Percentiles rank a stretch among this genome's conserved stretches.
phyloP scores from a whole-genome alignment of 2,888 invertebrate species.

The Rhagonycha lutea region DNA sequence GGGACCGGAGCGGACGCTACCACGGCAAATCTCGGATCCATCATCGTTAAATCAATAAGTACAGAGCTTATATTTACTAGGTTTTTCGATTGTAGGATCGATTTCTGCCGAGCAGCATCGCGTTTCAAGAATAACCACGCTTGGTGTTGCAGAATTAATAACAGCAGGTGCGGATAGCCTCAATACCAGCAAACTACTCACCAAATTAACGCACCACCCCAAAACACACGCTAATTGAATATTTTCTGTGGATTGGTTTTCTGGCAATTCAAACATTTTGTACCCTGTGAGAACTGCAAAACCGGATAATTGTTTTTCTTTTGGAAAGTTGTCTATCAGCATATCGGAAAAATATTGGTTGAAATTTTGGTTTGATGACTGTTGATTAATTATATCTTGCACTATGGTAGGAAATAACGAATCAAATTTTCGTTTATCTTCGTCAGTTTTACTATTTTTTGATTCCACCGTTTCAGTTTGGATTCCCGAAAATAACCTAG shows the following conservation, averaged over 20 bases:
- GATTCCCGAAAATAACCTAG: not conserved
- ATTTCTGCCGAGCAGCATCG: no score
- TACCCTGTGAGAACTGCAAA: not conserved
- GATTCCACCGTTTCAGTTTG: not conserved
- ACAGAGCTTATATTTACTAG: no score
- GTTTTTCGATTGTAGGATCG: no score
- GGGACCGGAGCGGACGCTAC: no score
- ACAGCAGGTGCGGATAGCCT: no score
- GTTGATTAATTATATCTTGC: not conserved
- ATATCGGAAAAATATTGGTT: not conserved
- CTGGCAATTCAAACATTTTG: not conserved
- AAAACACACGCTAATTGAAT: not conserved
- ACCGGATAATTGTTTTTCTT: not conserved
- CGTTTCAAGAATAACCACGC: no score
- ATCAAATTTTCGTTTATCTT: not conserved
- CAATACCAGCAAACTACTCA: not conserved
- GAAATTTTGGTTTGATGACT: not conserved
- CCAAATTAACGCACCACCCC: constrained; percentile 9
- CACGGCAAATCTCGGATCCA: no score
- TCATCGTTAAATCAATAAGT: no score
- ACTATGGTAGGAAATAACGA: not conserved
- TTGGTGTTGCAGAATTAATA: no score
- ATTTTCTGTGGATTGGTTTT: not conserved
- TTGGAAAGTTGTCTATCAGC: not conserved
- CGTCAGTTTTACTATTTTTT: not conserved